Conservation (phyloP, 2,113 vertebrate species). For the Silurus asotus region DNA sequence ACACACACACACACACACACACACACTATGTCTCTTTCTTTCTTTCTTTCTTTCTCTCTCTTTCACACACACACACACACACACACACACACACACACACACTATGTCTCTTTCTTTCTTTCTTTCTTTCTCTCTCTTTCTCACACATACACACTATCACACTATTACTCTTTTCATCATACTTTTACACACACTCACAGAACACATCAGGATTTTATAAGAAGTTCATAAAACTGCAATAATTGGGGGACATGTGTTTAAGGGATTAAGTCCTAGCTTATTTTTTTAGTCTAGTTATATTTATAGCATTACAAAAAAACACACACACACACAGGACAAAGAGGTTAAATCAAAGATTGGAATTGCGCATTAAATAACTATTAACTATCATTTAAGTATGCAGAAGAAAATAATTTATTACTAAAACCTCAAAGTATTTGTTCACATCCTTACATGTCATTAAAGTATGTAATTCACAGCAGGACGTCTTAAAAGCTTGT, state of each 20-base stretch:
- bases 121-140: background rate
- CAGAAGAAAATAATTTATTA: background rate
- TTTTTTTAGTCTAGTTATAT: conserved; percentile 27
- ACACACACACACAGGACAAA: background rate
- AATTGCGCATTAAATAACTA: background rate
- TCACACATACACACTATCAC: no score
- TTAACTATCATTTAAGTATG: background rate
- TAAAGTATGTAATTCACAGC: background rate
- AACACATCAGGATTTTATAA: conserved; percentile 10
- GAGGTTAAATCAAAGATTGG: background rate
- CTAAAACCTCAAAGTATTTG: background rate
- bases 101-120: background rate
- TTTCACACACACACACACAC: no score
- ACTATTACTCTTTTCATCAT: background rate
- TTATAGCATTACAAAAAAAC: background rate
- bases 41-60: conserved; percentile 20
- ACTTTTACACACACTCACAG: background rate
- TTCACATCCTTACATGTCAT: background rate
- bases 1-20: no score
- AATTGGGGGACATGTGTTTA: conserved; percentile 1
- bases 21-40: conserved; percentile 13
- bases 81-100: no score
- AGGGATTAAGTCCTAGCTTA: background rate
- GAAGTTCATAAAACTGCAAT: background rate
- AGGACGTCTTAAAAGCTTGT: background rate